These are phyloP conservation scores for Micrasema minimum DNA, from an alignment of 1,140 invertebrate species.

Conservation along the genomic window DNA sequence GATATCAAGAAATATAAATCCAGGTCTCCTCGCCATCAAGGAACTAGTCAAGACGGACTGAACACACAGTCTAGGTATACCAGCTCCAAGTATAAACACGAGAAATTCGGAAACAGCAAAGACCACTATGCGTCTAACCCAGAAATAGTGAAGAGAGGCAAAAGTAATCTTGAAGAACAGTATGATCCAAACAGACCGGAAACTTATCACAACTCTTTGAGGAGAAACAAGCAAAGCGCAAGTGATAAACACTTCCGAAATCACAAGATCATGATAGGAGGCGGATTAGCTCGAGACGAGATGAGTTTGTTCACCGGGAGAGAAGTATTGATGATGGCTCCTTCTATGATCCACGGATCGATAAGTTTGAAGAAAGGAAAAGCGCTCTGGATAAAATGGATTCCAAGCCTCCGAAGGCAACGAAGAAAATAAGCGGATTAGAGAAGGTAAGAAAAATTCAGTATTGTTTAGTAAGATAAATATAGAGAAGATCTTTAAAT, in stretches of 20 bases:
- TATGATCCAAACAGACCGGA: conserved; percentile 62
- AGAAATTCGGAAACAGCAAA: conserved; percentile 64
- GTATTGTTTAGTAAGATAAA: no score
- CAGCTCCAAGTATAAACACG: conserved; percentile 59
- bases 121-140: conserved; percentile 69
- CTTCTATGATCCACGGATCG: conserved; percentile 69
- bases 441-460: conserved; percentile 75
- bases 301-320: conserved; percentile 71
- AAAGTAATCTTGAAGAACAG: conserved; percentile 57
- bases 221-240: conserved; percentile 59
- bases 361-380: conserved; percentile 66
- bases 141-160: conserved; percentile 64
- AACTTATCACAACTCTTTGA: conserved; percentile 68
- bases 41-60: conserved; percentile 66
- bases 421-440: conserved; percentile 73
- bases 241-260: conserved; percentile 61
- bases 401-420: conserved; percentile 69
- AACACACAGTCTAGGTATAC: conserved; percentile 62
- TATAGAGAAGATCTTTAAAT: no score
- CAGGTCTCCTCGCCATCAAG: conserved; percentile 59
- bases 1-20: conserved; percentile 66
- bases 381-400: conserved; percentile 62
- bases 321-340: conserved; percentile 72
- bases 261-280: conserved; percentile 49
- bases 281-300: conserved; percentile 52